Base-by-base conservation (phyloP, 2,113 vertebrate species). In the pig (Sus scrofa) region DNA sequence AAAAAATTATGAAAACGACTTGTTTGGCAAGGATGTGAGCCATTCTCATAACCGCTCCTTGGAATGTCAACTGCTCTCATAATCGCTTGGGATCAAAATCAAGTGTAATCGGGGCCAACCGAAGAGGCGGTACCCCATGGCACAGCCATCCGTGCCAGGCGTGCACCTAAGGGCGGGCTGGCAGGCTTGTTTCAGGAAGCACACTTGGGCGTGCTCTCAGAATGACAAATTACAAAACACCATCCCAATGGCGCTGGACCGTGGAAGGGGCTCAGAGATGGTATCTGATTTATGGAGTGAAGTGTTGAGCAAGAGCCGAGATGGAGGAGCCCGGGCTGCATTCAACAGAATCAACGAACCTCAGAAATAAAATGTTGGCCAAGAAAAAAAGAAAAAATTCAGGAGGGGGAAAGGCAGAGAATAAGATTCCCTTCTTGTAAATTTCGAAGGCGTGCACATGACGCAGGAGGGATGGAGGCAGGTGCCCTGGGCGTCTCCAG, bases 401-500 rank as follows among this genome's bases (percentile, higher is more conserved):
- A 20, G 81, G 16, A 22, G 30, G 30, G 34, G 20, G 83, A 60
- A 37, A 78, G 7, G 24, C 3, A 4, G 18, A 3, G 62, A 16
- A 34, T 1, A 22, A 10, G 26, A 8, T 1, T 26, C 13, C 20
- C 10, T 1, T 15, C 18, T 0, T 54, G 7, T 44, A 10, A 0
- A 5, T 3, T 11, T 39, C 39, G 22, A 9, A 6, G 14, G 32
- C 26, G 0, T 0, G 6, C 9, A 2, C 2, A 14, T 50, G 2
- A 3, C 6, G 15, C 13, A 9, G 0, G 0, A 7, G 68, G 13
- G 65, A 3, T 1, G n/a, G n/a, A n/a, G n/a, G n/a, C n/a, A n/a
- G n/a, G n/a, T n/a, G n/a, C n/a, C n/a, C n/a, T n/a, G n/a, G n/a
- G n/a, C n/a, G n/a, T n/a, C n/a, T n/a, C n/a, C 15, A 2, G 62